Evolutionary conservation across 1,140 invertebrate genomes (phyloP).

Genomic region (Venustaconcha ellipsiformis): DNA sequence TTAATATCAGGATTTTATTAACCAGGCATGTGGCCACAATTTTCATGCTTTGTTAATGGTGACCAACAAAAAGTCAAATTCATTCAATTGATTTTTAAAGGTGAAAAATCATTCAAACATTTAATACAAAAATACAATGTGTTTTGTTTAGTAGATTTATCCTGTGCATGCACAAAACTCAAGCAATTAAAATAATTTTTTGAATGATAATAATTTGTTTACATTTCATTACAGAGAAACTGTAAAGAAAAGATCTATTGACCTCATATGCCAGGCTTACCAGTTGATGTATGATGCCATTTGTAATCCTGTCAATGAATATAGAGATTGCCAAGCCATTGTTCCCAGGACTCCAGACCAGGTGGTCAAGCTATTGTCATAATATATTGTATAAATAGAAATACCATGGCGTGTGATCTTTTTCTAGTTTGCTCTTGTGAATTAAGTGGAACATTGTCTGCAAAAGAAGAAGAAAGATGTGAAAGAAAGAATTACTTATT

Average conservation of each 20-base stretch:
- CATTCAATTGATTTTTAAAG: too few relatives aligned
- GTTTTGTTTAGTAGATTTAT: neutral
- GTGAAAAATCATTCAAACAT: neutral
- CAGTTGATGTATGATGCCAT: conserved; percentile 86
- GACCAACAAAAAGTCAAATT: too few relatives aligned
- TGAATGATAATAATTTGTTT: neutral
- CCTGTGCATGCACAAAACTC: neutral
- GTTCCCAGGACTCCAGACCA: conserved; percentile 83
- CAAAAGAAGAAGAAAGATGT: too few relatives aligned
- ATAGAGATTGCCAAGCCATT: conserved; percentile 79
- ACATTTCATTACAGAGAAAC: conserved; percentile 72
- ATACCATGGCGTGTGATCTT: too few relatives aligned
- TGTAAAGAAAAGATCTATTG: conserved; percentile 84
- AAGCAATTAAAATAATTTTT: neutral
- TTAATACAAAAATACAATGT: neutral
- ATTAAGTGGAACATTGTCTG: too few relatives aligned
- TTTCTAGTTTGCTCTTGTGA: too few relatives aligned
- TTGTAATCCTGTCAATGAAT: conserved; percentile 81
- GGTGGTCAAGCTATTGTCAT: conserved; percentile 73
- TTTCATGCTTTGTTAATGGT: too few relatives aligned
- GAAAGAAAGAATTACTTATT: too few relatives aligned
- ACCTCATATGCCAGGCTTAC: conserved; percentile 90
- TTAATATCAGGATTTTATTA: too few relatives aligned
- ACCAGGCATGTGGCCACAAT: too few relatives aligned
- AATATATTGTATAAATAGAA: too few relatives aligned